Evolutionary conservation across 2,797 vertebrate genomes (phyloP), one percentile per base, ranked within the genome.

Genomic region (Siniperca obscura): DNA sequence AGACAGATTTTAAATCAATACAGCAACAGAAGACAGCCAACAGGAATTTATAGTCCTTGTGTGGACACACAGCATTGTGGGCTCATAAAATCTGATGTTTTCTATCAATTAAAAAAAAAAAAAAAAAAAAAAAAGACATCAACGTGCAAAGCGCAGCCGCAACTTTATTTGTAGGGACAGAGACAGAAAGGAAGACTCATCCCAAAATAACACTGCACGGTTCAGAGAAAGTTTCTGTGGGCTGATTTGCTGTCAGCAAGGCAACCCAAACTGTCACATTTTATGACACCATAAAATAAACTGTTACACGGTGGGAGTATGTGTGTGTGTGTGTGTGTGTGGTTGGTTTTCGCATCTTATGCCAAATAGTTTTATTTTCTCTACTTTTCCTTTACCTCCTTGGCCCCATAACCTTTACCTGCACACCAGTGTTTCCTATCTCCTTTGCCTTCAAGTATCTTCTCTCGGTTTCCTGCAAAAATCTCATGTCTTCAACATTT

Each of bases 101-200:
- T 72, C 82, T 21, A 87, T 90, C 80, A 91, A 87, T 90, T 91
- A 85, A 85, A 78, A n/a, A n/a, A n/a, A n/a, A n/a, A n/a, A n/a
- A n/a, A n/a, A 3, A 30, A 3, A 50, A 17, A 59, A 76, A 75
- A 61, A 76, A 75, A 74, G 21, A 48, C 57, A 81, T 56, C n/a
- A 76, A 42, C 71, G 66, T 52, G 27, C 34, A 88, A 91, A 90
- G 85, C 40, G 56, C 60, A 61, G 70, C 70, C 48, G 74, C 85
- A 87, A 78, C 70, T 90, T 84, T 5, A 71, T 73, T 74, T 78
- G 71, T 46, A 77, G 82, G 80, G 74, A 86, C 70, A n/a, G 65
- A 48, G 44, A 65, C 61, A 52, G 76, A 72, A 16, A 57, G 38
- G 14, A 60, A 46, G 80, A 83, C 38, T 61, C 57, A 19, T 72